These are phyloP conservation scores for Papilio protenor DNA, from an alignment of 2,888 invertebrate genomes.

Conservation along the genomic window DNA sequence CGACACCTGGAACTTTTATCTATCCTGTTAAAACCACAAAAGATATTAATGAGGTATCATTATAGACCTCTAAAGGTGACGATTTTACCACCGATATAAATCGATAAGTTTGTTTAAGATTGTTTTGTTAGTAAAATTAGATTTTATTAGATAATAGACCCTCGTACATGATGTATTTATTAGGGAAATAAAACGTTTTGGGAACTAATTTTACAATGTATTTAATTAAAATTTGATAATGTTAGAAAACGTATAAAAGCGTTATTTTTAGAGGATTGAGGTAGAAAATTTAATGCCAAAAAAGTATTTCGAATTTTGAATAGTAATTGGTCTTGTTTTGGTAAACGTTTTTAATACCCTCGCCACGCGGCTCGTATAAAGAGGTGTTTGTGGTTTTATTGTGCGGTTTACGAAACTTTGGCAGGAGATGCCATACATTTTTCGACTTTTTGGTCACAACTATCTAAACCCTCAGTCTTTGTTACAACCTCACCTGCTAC, in stretches of 20 bases:
- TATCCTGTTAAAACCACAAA: conserved; percentile 61
- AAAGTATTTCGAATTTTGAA: conserved; percentile 61
- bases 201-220: conserved; percentile 47
- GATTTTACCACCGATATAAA: conserved; percentile 72
- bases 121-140: conserved; percentile 65
- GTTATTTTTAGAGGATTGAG: not conserved
- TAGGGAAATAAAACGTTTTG: conserved; percentile 55
- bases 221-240: conserved; percentile 28
- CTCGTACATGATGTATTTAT: conserved; percentile 67
- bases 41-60: conserved; percentile 66
- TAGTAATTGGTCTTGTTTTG: conserved; percentile 58
- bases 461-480: conserved; percentile 67
- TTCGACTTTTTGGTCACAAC: conserved; percentile 67
- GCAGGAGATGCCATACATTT: conserved; percentile 63
- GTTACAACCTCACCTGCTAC: conserved; percentile 69
- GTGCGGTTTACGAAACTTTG: conserved; percentile 74
- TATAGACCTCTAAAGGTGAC: conserved; percentile 66
- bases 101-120: conserved; percentile 66
- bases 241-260: conserved; percentile 5
- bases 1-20: conserved; percentile 38
- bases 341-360: conserved; percentile 66
- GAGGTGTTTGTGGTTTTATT: conserved; percentile 71
- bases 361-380: conserved; percentile 73
- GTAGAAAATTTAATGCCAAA: not conserved
- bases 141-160: conserved; percentile 60